Evolutionary conservation across 1,140 invertebrate genomes (phyloP).

Genomic region (Drosophila rufa): DNA sequence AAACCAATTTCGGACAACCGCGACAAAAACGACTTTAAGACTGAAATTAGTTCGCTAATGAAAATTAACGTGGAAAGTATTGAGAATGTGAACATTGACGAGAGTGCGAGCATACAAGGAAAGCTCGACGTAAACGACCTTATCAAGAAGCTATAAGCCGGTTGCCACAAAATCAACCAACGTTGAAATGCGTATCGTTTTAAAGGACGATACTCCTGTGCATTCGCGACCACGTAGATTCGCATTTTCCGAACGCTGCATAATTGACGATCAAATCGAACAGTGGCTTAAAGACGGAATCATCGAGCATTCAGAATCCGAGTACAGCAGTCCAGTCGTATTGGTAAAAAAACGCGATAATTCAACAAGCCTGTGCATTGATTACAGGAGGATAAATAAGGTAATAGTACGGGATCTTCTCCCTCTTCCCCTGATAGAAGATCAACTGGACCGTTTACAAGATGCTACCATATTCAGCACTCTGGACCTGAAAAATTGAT

Average conservation of each 20-base stretch:
- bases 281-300: no score
- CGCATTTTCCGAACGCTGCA: background rate
- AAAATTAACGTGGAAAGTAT: background rate
- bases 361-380: background rate
- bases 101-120: background rate
- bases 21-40: conserved; percentile 39
- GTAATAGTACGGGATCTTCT: no score
- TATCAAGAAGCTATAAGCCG: background rate
- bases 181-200: no score
- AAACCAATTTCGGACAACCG: background rate
- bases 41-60: background rate
- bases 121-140: background rate
- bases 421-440: no score
- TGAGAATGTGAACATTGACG: conserved; percentile 19
- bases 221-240: background rate
- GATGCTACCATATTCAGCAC: no score
- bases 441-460: no score
- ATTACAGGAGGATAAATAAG: no score
- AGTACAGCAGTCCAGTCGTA: no score
- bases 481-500: background rate
- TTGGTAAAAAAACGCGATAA: background rate
- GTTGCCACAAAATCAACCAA: background rate
- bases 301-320: background rate
- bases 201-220: background rate
- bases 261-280: background rate